Evolutionary conservation across 2,113 vertebrate genomes (phyloP).

Genomic region (Apaloderma vittatum): DNA sequence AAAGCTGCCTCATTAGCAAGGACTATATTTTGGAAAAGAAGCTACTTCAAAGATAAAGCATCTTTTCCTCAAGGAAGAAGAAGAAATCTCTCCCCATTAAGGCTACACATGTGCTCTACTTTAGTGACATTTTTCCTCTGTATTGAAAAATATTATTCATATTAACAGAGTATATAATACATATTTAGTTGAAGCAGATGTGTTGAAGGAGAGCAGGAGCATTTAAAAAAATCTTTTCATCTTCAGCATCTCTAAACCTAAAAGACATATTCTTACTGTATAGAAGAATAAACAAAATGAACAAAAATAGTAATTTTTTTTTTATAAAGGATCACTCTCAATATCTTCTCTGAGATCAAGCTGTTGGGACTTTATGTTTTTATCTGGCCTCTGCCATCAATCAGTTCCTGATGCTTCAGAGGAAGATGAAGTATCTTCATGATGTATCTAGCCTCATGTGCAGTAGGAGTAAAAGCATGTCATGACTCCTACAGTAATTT

Average conservation of each 20-base stretch:
- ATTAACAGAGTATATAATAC: slow-evolving; percentile 28
- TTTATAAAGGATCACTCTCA: neutral
- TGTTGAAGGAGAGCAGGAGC: slow-evolving; percentile 8
- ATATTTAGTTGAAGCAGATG: slow-evolving; percentile 1
- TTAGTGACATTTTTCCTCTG: slow-evolving; percentile 21
- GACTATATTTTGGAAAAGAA: slow-evolving; percentile 21
- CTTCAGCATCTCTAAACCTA: neutral
- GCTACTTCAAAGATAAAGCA: slow-evolving; percentile 59
- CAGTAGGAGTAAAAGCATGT: neutral
- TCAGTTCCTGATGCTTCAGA: neutral
- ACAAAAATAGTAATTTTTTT: neutral
- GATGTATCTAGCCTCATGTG: neutral
- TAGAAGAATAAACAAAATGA: slow-evolving; percentile 19
- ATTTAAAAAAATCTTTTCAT: slow-evolving; percentile 50
- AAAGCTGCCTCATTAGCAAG: slow-evolving; percentile 67
- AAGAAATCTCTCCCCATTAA: neutral
- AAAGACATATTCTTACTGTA: neutral
- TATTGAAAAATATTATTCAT: slow-evolving; percentile 6
- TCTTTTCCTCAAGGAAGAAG: slow-evolving; percentile 48
- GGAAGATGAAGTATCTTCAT: neutral
- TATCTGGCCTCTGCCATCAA: neutral
- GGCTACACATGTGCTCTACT: slow-evolving; percentile 23
- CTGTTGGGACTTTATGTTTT: neutral
- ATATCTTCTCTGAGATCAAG: neutral
- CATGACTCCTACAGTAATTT: neutral